Base-by-base conservation (phyloP, 1,140 invertebrate species). In the Glomeris maerens region DNA sequence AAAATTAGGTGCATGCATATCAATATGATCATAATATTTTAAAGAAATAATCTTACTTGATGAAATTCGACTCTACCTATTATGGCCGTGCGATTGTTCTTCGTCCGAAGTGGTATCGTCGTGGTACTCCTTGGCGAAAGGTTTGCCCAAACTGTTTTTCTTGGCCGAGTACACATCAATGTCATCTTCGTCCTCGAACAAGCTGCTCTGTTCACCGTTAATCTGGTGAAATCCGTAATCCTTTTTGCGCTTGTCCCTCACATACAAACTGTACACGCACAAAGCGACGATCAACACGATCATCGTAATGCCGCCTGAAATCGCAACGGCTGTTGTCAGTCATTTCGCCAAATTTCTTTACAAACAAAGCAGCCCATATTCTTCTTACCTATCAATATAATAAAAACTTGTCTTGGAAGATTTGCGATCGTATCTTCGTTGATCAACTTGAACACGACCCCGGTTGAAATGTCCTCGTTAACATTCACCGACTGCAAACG, bases 101-200 rank as follows among this genome's bases (percentile, higher is more conserved):
- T 48, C 46, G 5, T 48, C 46, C 7, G 46, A 48, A 17, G 46
- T 7, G 26, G n/a, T 48, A 20, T 48, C 46, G 39, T 48, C 46
- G 5, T 48, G 5, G 21, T 48, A 48, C 39, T 5, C 28, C 5
- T 3, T 42, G 5, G 46, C 25, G 20, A 42, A 48, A 13, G 26
- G 46, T 48, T 38, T 39, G 3, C 25, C 4, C 20, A 7, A n/a
- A 14, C 39, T 10, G 14, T 46, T 10, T 21, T 42, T 25, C 17
- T 42, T 42, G 4, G 17, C 40, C 20, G 40, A 4, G 25, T 42
- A 42, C 5, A 42, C 17, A 17, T 42, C 40, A 5, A 42, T 5
- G 17, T 42, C 46, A 10, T 36, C 46, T 38, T 48, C 46, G 23
- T 48, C 46, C 22, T 48, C 46, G 7, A 42, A 41, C 23, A 10